Evolutionary conservation across 2,888 invertebrate species (phyloP).

Genomic region (Scaptomyza caliginosa): DNA sequence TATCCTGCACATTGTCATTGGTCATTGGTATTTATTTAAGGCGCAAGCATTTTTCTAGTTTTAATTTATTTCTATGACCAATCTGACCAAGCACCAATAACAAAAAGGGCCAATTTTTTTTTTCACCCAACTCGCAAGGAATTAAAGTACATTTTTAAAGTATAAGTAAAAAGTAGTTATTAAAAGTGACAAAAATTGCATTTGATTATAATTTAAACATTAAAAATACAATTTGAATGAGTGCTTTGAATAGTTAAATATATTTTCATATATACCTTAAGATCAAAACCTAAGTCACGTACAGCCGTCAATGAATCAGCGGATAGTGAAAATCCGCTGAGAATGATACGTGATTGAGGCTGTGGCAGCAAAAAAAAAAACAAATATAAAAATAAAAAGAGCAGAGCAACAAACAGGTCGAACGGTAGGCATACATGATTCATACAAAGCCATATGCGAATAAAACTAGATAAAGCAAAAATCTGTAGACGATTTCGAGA

Average conservation of each 20-base stretch:
- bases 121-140: neutral
- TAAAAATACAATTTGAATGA: conserved; percentile 5
- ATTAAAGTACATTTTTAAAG: neutral
- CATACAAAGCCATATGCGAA: conserved; percentile 19
- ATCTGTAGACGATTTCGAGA: conserved; percentile 23
- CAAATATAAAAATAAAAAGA: neutral
- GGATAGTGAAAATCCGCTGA: conserved; percentile 45
- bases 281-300: conserved; percentile 48
- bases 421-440: conserved; percentile 33
- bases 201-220: neutral
- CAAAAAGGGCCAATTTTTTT: conserved; percentile 4
- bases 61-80: conserved; percentile 64
- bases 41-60: conserved; percentile 57
- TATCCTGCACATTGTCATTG: conserved; percentile 45
- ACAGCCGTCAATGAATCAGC: conserved; percentile 50
- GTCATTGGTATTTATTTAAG: conserved; percentile 56
- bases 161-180: too few relatives aligned
- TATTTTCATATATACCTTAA: conserved; percentile 8
- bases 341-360: conserved; percentile 63
- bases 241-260: conserved; percentile 1
- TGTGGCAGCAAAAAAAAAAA: conserved; percentile 13
- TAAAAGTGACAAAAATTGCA: neutral
- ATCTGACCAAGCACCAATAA: conserved; percentile 24
- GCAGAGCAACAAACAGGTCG: neutral
- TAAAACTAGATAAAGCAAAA: conserved; percentile 24